Conservation (phyloP, 2,888 invertebrate species). For the Alsophila aescularia region DNA sequence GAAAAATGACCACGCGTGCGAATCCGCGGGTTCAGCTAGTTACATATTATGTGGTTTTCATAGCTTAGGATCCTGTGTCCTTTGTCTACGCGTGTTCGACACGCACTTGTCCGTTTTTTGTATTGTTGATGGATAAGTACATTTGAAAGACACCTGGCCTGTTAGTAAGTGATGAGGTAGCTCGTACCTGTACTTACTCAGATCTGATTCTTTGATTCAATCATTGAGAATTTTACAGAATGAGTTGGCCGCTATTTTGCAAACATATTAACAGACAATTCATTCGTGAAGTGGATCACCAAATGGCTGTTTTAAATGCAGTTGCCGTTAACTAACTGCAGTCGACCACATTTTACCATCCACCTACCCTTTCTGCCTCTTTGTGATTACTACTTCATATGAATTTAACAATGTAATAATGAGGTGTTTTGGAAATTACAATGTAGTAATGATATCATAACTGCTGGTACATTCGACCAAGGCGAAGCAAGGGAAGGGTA, state of each 20-base stretch:
- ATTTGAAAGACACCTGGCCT: too few species aligned
- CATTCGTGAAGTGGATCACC: neutral
- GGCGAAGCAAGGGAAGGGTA: too few species aligned
- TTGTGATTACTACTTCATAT: conserved; percentile 6
- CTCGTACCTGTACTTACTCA: neutral
- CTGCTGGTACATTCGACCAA: too few species aligned
- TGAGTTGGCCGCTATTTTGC: neutral
- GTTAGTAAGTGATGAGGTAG: neutral
- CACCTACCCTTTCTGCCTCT: conserved; percentile 8
- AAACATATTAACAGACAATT: neutral
- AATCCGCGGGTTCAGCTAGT: too few species aligned
- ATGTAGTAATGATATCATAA: neutral
- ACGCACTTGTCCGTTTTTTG: too few species aligned
- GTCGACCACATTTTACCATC: conserved; percentile 15
- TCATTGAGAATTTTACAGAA: neutral
- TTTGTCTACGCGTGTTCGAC: too few species aligned
- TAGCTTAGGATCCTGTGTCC: too few species aligned
- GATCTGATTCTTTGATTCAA: neutral
- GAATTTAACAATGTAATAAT: conserved; percentile 13
- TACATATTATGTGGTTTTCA: too few species aligned
- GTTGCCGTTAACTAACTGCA: conserved; percentile 6
- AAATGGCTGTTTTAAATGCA: conserved; percentile 6
- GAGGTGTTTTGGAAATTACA: conserved; percentile 10
- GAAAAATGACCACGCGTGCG: too few species aligned
- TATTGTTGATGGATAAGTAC: too few species aligned